These are phyloP conservation scores for Palaemon carinicauda DNA, from an alignment of 1,140 invertebrate species.

Conservation along the genomic window DNA sequence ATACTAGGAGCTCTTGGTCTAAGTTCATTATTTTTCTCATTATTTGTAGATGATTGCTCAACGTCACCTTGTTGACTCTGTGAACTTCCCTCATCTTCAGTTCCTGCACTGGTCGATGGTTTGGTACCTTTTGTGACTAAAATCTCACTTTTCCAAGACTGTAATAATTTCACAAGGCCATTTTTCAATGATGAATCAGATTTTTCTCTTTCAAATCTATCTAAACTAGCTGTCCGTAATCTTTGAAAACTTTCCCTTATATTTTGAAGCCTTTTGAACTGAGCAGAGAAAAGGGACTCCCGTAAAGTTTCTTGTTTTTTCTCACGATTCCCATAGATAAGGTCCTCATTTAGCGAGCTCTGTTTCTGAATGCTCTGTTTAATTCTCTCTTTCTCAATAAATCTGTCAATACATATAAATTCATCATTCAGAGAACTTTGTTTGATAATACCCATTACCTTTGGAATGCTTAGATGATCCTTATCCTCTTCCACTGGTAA, in stretches of 20 bases:
- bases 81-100: background rate
- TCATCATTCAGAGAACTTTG: constrained; percentile 90
- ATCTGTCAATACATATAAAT: constrained; percentile 78
- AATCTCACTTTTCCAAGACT: constrained; percentile 59
- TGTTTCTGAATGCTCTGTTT: constrained; percentile 87
- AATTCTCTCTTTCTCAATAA: constrained; percentile 84
- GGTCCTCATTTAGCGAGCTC: constrained; percentile 85
- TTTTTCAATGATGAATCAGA: constrained; percentile 55
- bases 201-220: constrained; percentile 58
- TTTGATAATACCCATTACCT: constrained; percentile 68
- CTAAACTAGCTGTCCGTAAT: constrained; percentile 55
- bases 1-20: constrained; percentile 31
- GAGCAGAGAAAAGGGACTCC: constrained; percentile 77
- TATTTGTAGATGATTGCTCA: background rate
- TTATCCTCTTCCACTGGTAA: constrained; percentile 32
- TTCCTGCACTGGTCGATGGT: background rate
- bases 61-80: background rate
- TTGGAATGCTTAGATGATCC: constrained; percentile 57
- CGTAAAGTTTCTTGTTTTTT: constrained; percentile 73
- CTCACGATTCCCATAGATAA: constrained; percentile 75
- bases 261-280: constrained; percentile 81
- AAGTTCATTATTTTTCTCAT: constrained; percentile 20
- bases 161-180: constrained; percentile 56
- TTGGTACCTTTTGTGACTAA: constrained; percentile 32
- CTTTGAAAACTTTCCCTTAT: constrained; percentile 83